Evolutionary conservation across 2,797 vertebrate species (phyloP), one percentile per base, ranked within the genome.

Genomic region (Erpetoichthys calabaricus): DNA sequence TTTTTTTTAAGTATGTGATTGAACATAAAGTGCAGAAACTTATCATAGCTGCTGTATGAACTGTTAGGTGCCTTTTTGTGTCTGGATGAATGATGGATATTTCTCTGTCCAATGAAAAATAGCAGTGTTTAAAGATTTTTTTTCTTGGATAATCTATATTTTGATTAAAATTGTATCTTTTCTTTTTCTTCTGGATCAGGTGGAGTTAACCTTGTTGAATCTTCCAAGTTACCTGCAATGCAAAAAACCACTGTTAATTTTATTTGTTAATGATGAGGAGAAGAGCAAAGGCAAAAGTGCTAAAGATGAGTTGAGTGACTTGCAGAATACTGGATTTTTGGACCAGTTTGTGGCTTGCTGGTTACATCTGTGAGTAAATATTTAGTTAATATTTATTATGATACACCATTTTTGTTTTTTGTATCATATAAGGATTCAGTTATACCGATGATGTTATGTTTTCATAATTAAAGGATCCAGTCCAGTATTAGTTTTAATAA

Each of bases 181-280:
- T 59, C 45, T 45, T 3, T 47, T 4, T 49, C 47, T 4, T 5
- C 3, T 62, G 45, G 56, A 54, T 7, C 73, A 98, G 95, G 92
- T 94, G 6, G 93, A 98, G 75, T 75, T 98, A 69, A 96, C 87
- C 0, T 87, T 98, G 69, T 82, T 86, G 59, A 95, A 82, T 63
- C 82, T 98, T 55, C 92, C 94, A 0, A 59, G 8, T 59, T 88
- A 89, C 53, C 63, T 92, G 61, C 75, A 75, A 8, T 73, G 84
- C 55, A 41, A 76, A 49, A 89, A 81, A 65, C 84, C 91, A 9
- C 85, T 98, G 52, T 79, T 98, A 45, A 70, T 95, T 53, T 73
- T 98, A n/a, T 98, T 97, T 59, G 85, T 85, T 3, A 80, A 89
- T 4, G 85, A 81, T 9, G 83, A 74, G 0, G 71, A 74, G 6